Conservation (phyloP, 2,797 vertebrate species). For the Microctenopoma stevenorrisi region DNA sequence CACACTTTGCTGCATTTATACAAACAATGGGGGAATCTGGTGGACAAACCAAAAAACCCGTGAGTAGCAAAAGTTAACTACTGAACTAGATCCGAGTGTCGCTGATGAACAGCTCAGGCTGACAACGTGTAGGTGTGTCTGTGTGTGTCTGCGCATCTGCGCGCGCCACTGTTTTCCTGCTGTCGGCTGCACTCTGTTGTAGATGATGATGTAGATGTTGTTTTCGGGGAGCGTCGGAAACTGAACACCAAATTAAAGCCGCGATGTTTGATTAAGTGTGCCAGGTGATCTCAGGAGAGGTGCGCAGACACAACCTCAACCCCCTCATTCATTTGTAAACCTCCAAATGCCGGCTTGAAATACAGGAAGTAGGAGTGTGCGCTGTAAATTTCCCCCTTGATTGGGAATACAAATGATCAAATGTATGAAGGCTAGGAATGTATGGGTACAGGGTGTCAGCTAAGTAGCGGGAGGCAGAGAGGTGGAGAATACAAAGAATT, state of each 20-base stretch:
- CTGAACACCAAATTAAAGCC: conserved; percentile 82
- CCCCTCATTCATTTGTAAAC: conserved; percentile 84
- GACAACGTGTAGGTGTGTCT: conserved; percentile 30
- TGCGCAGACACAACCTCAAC: conserved; percentile 75
- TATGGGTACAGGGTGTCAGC: conserved; percentile 77
- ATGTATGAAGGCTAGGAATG: conserved; percentile 71
- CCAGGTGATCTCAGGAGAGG: conserved; percentile 84
- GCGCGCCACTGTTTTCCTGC: conserved; percentile 38
- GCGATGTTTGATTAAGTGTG: conserved; percentile 80
- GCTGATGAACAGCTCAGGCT: conserved; percentile 47
- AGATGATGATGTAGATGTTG: conserved; percentile 78
- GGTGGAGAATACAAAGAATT: conserved; percentile 78
- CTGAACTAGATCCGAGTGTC: conserved; percentile 53
- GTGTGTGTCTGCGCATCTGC: conserved; percentile 28
- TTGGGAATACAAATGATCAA: conserved; percentile 85
- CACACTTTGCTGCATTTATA: conserved; percentile 11
- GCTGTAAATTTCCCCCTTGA: conserved; percentile 78
- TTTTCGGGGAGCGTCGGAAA: conserved; percentile 71
- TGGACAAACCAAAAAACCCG: conserved; percentile 54
- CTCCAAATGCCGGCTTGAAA: conserved; percentile 78
- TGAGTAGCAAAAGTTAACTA: conserved; percentile 69
- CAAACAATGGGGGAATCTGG: conserved; percentile 33
- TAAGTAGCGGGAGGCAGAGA: conserved; percentile 72
- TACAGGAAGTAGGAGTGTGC: conserved; percentile 80
- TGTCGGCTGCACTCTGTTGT: conserved; percentile 42